phyloP scores from a whole-genome alignment of 2,888 invertebrate genomes.

The Ectemnius cavifrons region DNA sequence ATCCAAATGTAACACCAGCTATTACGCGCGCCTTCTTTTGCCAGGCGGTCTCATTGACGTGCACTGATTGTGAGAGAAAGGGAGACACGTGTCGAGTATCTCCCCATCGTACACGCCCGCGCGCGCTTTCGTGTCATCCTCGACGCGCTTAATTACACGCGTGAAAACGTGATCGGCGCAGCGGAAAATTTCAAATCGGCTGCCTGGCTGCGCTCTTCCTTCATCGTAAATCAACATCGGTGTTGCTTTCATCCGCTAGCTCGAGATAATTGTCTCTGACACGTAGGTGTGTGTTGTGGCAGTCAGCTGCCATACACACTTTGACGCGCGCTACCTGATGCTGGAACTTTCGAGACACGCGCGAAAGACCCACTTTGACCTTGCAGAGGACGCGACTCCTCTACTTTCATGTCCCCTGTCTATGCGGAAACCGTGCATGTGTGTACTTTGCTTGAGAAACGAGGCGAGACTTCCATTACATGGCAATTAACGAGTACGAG shows the following conservation, averaged over 20 bases:
- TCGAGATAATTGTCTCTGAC: constrained; percentile 1
- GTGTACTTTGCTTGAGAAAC: too few species aligned
- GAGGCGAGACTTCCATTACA: too few species aligned
- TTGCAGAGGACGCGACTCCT: background rate
- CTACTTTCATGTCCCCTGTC: too few species aligned
- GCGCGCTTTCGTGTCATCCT: background rate
- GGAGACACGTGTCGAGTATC: background rate
- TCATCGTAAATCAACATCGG: background rate
- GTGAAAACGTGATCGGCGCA: background rate
- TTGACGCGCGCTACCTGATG: background rate
- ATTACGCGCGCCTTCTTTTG: too few species aligned
- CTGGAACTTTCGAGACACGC: background rate
- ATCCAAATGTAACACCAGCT: too few species aligned
- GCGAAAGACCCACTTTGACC: background rate
- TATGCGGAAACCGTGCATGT: too few species aligned
- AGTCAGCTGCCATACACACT: background rate
- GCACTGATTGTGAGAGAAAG: too few species aligned
- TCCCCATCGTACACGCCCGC: too few species aligned
- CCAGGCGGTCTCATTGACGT: too few species aligned
- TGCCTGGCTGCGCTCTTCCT: too few species aligned
- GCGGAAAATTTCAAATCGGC: background rate
- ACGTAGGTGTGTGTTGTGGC: background rate
- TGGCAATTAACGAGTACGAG: too few species aligned
- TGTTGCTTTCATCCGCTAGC: background rate
- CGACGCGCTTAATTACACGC: background rate